phyloP scores from a whole-genome alignment of 2,888 invertebrate genomes.

The Metellina segmentata region DNA sequence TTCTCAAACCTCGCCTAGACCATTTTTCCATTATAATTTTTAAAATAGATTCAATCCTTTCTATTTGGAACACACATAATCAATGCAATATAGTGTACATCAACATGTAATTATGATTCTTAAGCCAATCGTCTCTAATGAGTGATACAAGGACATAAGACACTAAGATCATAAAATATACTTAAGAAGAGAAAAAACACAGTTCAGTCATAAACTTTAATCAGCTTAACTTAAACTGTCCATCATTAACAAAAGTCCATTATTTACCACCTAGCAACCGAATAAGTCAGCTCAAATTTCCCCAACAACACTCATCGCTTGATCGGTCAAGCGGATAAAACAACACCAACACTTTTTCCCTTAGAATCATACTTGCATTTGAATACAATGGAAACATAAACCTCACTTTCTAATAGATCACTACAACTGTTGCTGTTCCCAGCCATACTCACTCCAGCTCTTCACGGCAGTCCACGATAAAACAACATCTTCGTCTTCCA shows the following conservation, averaged over 20 bases:
- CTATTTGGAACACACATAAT: too few relatives aligned
- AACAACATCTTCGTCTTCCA: background rate
- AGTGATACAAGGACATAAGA: background rate
- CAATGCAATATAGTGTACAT: too few relatives aligned
- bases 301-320: background rate
- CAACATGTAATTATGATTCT: too few relatives aligned
- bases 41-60: too few relatives aligned
- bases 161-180: background rate
- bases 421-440: background rate
- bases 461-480: background rate
- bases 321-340: background rate
- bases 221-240: background rate
- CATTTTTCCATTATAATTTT: too few relatives aligned
- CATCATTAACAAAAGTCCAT: too few relatives aligned
- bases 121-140: too few relatives aligned
- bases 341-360: background rate
- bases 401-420: background rate
- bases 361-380: background rate
- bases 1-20: too few relatives aligned
- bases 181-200: background rate
- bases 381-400: background rate
- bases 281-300: background rate
- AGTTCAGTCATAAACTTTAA: too few relatives aligned
- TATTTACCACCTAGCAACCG: constrained; percentile 10
- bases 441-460: background rate